Percentiles rank a stretch among this genome's conserved stretches.
Evolutionary conservation across 2,797 vertebrate species (phyloP).

Genomic region (Rhynchotus rufescens): DNA sequence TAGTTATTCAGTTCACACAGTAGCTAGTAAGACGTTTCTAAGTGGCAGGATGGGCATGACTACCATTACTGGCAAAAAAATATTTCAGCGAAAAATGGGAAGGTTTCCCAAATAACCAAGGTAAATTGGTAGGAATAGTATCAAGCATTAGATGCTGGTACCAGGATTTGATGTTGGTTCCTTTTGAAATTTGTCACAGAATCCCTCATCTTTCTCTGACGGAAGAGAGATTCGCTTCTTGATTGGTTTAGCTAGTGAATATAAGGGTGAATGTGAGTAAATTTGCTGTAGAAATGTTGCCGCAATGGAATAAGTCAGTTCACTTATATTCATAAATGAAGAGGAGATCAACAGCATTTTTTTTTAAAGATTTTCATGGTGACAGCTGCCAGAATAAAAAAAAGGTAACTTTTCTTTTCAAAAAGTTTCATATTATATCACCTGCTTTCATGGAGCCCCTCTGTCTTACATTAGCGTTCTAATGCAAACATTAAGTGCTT

Average conservation of each 20-base stretch:
- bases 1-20: background rate
- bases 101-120: background rate
- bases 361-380: background rate
- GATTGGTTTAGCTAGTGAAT: background rate
- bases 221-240: background rate
- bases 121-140: background rate
- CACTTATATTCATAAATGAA: background rate
- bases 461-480: background rate
- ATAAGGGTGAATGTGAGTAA: background rate
- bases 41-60: background rate
- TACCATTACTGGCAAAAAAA: background rate
- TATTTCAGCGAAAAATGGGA: background rate
- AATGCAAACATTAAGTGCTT: background rate
- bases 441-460: background rate
- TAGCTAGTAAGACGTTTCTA: background rate
- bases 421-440: background rate
- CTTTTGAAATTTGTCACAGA: background rate
- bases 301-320: background rate
- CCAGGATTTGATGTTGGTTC: background rate
- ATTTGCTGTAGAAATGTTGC: background rate
- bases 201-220: background rate
- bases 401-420: background rate
- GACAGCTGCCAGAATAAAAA: background rate
- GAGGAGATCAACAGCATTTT: background rate
- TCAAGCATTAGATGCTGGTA: background rate